Base-by-base conservation (phyloP, 2,888 invertebrate species). In the Caenorhabditis imperialis region DNA sequence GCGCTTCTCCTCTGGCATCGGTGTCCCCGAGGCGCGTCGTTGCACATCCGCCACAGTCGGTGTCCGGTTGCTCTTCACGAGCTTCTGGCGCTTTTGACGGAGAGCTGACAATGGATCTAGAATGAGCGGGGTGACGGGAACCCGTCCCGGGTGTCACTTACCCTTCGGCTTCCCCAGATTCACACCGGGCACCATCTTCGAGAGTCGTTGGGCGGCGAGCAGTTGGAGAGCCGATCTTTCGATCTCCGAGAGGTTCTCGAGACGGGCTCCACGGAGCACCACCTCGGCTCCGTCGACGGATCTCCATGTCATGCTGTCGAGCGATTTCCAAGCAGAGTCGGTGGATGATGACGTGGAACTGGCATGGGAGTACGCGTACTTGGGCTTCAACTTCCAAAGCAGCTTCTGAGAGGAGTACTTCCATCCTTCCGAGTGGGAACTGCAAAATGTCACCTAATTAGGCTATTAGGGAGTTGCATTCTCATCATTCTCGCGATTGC, bases 141-240 rank as follows among this genome's bases (percentile, higher is more conserved):
- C 67, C 51, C 23, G 48, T 27, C 25, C 30, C 47, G 10, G 37
- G 25, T 47, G 10, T 12, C 27, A n/a, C 35, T 20, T 42, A 77
- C 78, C 80, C 70, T 78, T 80, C 20, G 73, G 75, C 40, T 77
- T 72, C 18, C 55, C 62, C 14, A 77, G 37, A 73, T 57, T 75
- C 23, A 81, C 62, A 8, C 83, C 83, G 78, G 78, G 77, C 18
- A 73, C 40, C 47, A 69, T 65, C 54, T 70, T 71, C 3, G 93
- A 93, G 69, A 96, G 92, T 88, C 94, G 92, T 22, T 94, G 93
- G 33, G 94, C 90, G 1, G 95, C 94, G 50, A 96, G 53, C 23
- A 77, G 33, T 23, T 94, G 94, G 73, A 96, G 91, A 57, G 93
- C 92, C 78, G 92, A 91, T 71, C 93, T 90, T 90, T 94, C 94